Conservation (phyloP, 2,113 vertebrate species). For the Columba janthina region DNA sequence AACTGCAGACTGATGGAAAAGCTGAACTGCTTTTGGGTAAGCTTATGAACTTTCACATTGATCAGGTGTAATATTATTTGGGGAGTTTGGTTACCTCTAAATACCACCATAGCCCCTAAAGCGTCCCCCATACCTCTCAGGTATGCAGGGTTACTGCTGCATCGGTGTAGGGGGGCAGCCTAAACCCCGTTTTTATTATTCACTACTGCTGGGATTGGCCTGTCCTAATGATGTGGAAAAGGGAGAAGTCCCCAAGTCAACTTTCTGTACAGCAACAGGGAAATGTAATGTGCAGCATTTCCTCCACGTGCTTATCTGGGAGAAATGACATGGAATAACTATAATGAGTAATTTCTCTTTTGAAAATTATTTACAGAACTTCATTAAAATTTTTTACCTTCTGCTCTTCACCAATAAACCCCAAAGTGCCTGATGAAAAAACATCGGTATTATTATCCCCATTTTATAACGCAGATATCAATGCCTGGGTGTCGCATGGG, state of each 20-base stretch:
- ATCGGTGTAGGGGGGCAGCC: background rate
- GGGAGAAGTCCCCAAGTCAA: background rate
- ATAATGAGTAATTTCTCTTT: background rate
- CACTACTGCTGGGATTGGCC: background rate
- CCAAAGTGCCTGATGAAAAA: background rate
- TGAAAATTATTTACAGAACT: background rate
- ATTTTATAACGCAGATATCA: background rate
- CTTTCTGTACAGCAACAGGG: background rate
- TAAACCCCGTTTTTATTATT: background rate
- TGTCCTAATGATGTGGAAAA: background rate
- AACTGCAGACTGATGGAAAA: background rate
- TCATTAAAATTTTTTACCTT: background rate
- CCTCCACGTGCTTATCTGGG: background rate
- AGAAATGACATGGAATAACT: background rate
- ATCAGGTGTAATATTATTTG: background rate
- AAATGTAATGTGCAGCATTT: background rate
- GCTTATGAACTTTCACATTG: background rate
- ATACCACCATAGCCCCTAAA: too few species aligned
- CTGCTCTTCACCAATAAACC: background rate
- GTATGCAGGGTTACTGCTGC: background rate
- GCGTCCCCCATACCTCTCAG: background rate
- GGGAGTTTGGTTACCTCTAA: background rate
- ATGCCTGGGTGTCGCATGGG: background rate
- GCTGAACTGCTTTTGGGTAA: background rate
- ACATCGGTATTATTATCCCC: fast-evolving